Base-by-base conservation (phyloP, 1,140 invertebrate genomes). In the Phocides pigmalion region DNA sequence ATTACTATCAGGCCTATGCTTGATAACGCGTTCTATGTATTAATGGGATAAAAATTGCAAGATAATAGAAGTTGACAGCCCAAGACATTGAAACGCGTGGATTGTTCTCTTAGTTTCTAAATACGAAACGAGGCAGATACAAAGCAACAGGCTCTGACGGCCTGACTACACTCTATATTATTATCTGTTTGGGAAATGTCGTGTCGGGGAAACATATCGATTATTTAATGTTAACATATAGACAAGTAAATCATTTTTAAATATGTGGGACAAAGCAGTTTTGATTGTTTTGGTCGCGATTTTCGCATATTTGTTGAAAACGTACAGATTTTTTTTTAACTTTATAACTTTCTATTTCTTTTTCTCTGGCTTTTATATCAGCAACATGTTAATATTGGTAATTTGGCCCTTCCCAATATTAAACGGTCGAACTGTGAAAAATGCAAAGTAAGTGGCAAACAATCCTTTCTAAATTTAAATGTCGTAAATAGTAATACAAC, bases 321-420 rank as follows among this genome's bases (percentile, higher is more conserved):
- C 32, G 0, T 17, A 32, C 5, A 58, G 8, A 3, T 46, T 32
- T 46, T 15, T 58, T 9, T 58, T 32, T 4, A 58, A 58, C 11
- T 17, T 28, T 5, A 32, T 58, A 32, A 17, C 14, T 4, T 49
- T 49, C 12, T 12, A 49, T 49, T 20, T 49, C 12, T 22, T 41
- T 32, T 25, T 22, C 37, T 41, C 35, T 47, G 56, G 44, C 19
- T 17, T 50, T 39, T 64, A 62, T 16, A 9, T 35, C 5, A 59
- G 25, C 17, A 28, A 22, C 12, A 14, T 17, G 12, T 37, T 47
- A 11, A 47, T 59, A 12, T n/a, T 59, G 11, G 4, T 47, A 4
- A 32, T 59, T 37, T 59, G 56, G 56, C 56, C 62, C 11, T 64
- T 68, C 37, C 51, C 50, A 15, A 14, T 68, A 11, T 47, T 63